A percentile compares a stretch with the other conserved stretches of the same genome.
Conservation (phyloP, 2,888 invertebrate species). For the Noctua comes region DNA sequence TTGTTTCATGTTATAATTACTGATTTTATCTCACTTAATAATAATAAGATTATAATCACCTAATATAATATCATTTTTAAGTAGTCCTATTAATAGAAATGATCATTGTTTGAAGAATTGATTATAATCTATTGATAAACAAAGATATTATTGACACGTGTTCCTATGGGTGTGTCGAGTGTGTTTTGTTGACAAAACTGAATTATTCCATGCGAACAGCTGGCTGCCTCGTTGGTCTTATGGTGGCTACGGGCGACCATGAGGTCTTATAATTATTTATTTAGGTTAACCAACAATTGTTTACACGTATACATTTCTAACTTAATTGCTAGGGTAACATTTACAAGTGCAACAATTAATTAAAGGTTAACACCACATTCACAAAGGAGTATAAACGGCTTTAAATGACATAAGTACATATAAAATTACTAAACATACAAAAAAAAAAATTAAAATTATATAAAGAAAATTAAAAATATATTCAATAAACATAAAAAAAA, state of each 20-base stretch:
- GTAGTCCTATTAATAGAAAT: constrained; percentile 6
- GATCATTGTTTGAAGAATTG: not conserved
- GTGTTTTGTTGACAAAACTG: not conserved
- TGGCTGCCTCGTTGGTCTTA: not conserved
- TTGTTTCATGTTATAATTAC: not conserved
- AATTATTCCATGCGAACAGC: not conserved
- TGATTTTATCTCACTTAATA: not conserved
- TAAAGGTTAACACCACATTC: no score
- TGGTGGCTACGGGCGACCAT: not conserved
- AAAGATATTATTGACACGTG: not conserved
- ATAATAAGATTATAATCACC: not conserved
- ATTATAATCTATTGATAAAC: constrained; percentile 11
- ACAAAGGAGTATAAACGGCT: no score
- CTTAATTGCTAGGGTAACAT: no score
- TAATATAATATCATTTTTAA: not conserved
- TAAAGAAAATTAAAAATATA: no score
- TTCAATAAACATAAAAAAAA: no score
- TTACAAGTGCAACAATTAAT: no score
- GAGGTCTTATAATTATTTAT: no score
- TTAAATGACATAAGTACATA: no score
- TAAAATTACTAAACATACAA: no score
- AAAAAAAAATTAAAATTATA: no score
- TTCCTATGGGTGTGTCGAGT: not conserved
- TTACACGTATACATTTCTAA: no score
- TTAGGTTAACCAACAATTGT: no score